A percentile compares a stretch with the other conserved stretches of the same genome.
Conservation (phyloP, 2,797 vertebrate species). For the Hippocampus kuda region DNA sequence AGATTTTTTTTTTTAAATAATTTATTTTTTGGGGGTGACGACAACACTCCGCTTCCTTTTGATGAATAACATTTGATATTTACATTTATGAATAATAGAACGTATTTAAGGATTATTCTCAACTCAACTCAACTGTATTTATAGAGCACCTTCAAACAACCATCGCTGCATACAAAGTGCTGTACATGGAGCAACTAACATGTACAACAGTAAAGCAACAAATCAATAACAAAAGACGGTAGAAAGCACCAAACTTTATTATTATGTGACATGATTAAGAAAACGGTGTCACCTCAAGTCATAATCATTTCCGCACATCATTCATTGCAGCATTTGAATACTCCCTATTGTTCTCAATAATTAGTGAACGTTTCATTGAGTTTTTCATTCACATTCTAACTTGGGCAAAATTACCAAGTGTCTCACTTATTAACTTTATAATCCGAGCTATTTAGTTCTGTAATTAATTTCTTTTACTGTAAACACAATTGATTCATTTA, state of each 20-base stretch:
- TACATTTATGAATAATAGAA: neutral
- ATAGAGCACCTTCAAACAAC: no score
- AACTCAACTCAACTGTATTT: no score
- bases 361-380: slow-evolving; percentile 57
- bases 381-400: slow-evolving; percentile 48
- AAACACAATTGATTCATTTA: slow-evolving; percentile 75
- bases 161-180: no score
- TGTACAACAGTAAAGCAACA: no score
- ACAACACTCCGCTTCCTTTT: neutral
- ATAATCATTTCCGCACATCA: slow-evolving; percentile 37
- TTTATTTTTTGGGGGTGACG: neutral
- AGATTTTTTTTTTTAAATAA: neutral
- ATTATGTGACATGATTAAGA: neutral
- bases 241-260: no score
- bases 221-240: no score
- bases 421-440: slow-evolving; percentile 50
- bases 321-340: slow-evolving; percentile 50
- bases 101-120: neutral
- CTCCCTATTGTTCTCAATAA: slow-evolving; percentile 52
- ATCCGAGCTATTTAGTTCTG: slow-evolving; percentile 66
- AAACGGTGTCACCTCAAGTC: neutral
- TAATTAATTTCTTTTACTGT: slow-evolving; percentile 70
- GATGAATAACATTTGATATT: neutral
- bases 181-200: no score
- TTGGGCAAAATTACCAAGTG: slow-evolving; percentile 5